Conservation (phyloP, 2,888 invertebrate genomes). For the Tortricodes alternella region DNA sequence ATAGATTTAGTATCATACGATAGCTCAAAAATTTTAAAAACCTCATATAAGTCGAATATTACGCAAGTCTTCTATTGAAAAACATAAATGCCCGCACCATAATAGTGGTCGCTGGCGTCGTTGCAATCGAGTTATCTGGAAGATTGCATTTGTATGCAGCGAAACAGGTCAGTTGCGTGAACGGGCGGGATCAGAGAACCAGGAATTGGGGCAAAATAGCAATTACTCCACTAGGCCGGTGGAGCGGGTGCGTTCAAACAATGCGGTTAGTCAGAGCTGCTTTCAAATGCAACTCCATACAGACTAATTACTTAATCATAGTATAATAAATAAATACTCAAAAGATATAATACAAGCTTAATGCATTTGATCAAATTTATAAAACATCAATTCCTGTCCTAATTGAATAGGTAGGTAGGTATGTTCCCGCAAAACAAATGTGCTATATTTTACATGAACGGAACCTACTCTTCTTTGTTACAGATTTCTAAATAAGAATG, state of each 20-base stretch:
- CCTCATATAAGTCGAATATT: too few relatives aligned
- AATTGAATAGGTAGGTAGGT: too few relatives aligned
- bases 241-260: conserved; percentile 30
- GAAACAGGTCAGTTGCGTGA: conserved; percentile 44
- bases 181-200: conserved; percentile 38
- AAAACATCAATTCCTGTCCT: too few relatives aligned
- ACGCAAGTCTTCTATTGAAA: not conserved
- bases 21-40: too few relatives aligned
- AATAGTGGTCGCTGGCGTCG: conserved; percentile 9
- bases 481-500: conserved; percentile 38
- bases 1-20: too few relatives aligned
- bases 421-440: not conserved
- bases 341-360: too few relatives aligned
- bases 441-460: not conserved
- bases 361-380: too few relatives aligned
- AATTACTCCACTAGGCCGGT: conserved; percentile 62
- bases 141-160: conserved; percentile 32
- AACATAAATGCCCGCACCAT: not conserved
- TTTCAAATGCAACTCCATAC: too few relatives aligned
- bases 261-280: not conserved
- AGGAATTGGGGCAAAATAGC: conserved; percentile 68
- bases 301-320: too few relatives aligned
- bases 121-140: conserved; percentile 12
- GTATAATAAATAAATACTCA: too few relatives aligned
- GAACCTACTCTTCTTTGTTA: conserved; percentile 11